Percentiles rank a stretch among this genome's conserved stretches.
phyloP scores from a whole-genome alignment of 1,140 invertebrate genomes.

The Atta colombica region DNA sequence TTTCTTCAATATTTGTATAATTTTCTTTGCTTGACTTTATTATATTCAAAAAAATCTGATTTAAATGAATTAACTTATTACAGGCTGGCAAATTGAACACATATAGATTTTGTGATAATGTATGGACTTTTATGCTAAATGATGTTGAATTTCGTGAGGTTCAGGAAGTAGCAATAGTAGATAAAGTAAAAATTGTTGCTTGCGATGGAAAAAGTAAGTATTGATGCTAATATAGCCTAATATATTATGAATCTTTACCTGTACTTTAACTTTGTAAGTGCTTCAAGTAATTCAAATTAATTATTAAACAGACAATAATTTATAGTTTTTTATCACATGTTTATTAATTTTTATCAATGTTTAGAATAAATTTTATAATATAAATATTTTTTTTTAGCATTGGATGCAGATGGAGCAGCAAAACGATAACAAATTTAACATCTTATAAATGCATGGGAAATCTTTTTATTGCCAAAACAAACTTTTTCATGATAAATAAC shows the following conservation, averaged over 20 bases:
- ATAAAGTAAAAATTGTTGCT: constrained; percentile 99
- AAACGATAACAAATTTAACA: constrained; percentile 81
- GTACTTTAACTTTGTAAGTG: not conserved
- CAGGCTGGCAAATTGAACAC: constrained; percentile 98
- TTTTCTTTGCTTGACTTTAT: not conserved
- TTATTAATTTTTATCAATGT: constrained; percentile 12
- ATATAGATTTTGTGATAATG: constrained; percentile 99
- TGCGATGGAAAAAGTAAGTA: constrained; percentile 98
- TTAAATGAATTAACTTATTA: constrained; percentile 47
- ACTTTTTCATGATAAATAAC: constrained; percentile 48
- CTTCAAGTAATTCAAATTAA: not conserved
- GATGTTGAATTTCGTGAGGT: constrained; percentile 99
- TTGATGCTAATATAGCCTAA: not conserved
- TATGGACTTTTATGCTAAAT: constrained; percentile 99
- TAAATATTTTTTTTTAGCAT: constrained; percentile 78
- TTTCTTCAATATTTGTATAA: constrained; percentile 2
- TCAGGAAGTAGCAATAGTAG: constrained; percentile 97
- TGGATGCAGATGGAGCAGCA: constrained; percentile 81
- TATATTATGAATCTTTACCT: not conserved
- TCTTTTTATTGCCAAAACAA: constrained; percentile 50
- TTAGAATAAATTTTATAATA: constrained; percentile 7
- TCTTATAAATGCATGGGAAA: not conserved
- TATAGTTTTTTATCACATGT: not conserved
- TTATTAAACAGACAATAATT: not conserved
- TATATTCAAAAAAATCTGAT: constrained; percentile 1